A percentile compares a stretch with the other conserved stretches of the same genome.
These are phyloP conservation scores for Xestia c-nigrum DNA, from an alignment of 2,888 invertebrate genomes.

Conservation along the genomic window DNA sequence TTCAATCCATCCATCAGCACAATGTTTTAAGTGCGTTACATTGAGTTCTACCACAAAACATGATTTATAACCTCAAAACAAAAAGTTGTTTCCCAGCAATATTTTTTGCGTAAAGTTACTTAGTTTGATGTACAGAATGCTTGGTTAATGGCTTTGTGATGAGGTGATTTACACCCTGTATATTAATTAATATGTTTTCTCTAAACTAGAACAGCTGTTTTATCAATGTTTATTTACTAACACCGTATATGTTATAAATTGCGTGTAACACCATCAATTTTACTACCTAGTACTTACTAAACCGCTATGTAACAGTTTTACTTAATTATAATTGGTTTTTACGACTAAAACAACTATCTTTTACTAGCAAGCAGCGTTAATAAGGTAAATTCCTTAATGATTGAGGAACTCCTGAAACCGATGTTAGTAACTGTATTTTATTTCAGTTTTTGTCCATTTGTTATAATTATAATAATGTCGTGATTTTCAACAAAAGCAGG, in stretches of 20 bases:
- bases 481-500: background rate
- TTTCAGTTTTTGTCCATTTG: background rate
- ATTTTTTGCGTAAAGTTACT: too few relatives aligned
- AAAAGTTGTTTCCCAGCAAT: too few relatives aligned
- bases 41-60: too few relatives aligned
- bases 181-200: too few relatives aligned
- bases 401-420: background rate
- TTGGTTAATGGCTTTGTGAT: too few relatives aligned
- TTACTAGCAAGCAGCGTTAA: background rate
- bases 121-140: too few relatives aligned
- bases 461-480: background rate
- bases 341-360: background rate
- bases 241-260: constrained; percentile 19
- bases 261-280: constrained; percentile 13
- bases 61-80: too few relatives aligned
- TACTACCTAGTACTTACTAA: constrained; percentile 3
- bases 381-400: background rate
- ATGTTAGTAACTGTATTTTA: background rate
- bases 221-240: background rate
- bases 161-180: too few relatives aligned
- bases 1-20: too few relatives aligned
- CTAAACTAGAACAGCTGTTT: background rate
- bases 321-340: constrained; percentile 8
- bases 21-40: too few relatives aligned
- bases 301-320: constrained; percentile 36